Conservation (phyloP, 2,113 vertebrate genomes). For the Callionymus lyra region DNA sequence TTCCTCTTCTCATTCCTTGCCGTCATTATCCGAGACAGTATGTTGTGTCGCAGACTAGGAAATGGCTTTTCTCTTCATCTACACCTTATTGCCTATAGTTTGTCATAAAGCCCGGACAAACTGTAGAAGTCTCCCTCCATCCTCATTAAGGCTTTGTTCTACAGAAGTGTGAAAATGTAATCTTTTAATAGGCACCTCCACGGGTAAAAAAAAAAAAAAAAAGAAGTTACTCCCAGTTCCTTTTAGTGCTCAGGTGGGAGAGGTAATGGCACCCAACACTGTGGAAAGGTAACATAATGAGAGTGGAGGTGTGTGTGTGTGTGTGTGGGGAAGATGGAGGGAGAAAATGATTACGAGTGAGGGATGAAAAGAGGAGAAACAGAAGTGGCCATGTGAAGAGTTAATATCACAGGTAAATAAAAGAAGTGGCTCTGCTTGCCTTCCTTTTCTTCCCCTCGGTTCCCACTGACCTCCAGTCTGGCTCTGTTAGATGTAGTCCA, state of each 20-base stretch:
- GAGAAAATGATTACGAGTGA: not conserved
- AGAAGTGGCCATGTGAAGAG: slow-evolving; percentile 6
- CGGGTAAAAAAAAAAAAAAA: slow-evolving; percentile 27
- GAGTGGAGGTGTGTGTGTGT: slow-evolving; percentile 13
- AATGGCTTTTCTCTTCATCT: slow-evolving; percentile 18
- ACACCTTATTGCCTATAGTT: slow-evolving; percentile 47
- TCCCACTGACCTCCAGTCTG: slow-evolving; percentile 66
- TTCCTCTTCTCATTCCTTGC: not conserved
- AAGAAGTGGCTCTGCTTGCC: slow-evolving; percentile 6
- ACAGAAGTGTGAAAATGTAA: slow-evolving; percentile 64
- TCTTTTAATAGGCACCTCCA: slow-evolving; percentile 64
- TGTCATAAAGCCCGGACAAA: slow-evolving; percentile 46
- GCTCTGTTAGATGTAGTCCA: slow-evolving; percentile 66
- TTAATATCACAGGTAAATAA: slow-evolving; percentile 4
- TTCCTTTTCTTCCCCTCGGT: slow-evolving; percentile 21
- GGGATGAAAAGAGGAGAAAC: slow-evolving; percentile 1
- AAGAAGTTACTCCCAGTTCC: slow-evolving; percentile 49
- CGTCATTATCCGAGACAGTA: not conserved
- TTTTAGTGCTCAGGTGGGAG: slow-evolving; percentile 49
- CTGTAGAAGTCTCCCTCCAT: slow-evolving; percentile 39
- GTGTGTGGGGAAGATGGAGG: slow-evolving; percentile 3
- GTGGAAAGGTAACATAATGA: slow-evolving; percentile 49
- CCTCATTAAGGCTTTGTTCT: slow-evolving; percentile 63
- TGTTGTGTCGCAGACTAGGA: not conserved
- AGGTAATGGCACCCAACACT: slow-evolving; percentile 46